Evolutionary conservation across 2,113 vertebrate genomes (phyloP), one percentile per base, ranked within the genome.

Genomic region (Climacteris rufus): DNA sequence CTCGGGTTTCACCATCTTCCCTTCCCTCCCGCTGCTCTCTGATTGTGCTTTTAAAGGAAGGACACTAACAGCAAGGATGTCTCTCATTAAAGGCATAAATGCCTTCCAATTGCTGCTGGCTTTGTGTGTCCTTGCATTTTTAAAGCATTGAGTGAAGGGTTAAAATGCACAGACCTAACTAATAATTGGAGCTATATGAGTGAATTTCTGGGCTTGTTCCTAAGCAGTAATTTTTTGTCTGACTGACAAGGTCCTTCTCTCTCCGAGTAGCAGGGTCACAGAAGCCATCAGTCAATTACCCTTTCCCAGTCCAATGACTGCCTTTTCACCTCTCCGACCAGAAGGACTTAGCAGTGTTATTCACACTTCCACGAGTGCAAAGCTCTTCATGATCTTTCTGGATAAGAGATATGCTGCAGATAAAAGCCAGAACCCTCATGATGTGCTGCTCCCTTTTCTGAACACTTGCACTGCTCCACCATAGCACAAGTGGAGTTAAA

Each of bases 281-380:
- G 72, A 87, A 94, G 88, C 83, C 96, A 92, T 78, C 92, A 86
- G 85, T 92, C 96, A 97, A 96, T 96, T 96, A 96, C 92, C 85
- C 93, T 94, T 84, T 93, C 76, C 90, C 93, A 93, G 79, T 66
- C 72, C 94, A 81, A 68, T 83, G 93, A 81, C 79, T 94, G 80
- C 83, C 80, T 96, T 93, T 94, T 96, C 90, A 94, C 92, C 79
- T 92, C 80, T 54, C 90, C 56, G 64, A 71, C 94, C 64, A 89
- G 87, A 93, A 94, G 83, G 86, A 95, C 92, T 92, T 71, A 53
- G 71, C 92, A 89, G 56, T 83, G 92, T 94, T 96, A 93, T 92
- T 92, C 96, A 93, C 96, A 94, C 94, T 95, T 95, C 83, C 82
- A 65, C 1, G 0, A 87, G 74, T 92, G 92, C 75, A 95, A 92